A percentile compares a stretch with the other conserved stretches of the same genome.
phyloP scores from a whole-genome alignment of 2,113 vertebrate species.

The Scomber scombrus region DNA sequence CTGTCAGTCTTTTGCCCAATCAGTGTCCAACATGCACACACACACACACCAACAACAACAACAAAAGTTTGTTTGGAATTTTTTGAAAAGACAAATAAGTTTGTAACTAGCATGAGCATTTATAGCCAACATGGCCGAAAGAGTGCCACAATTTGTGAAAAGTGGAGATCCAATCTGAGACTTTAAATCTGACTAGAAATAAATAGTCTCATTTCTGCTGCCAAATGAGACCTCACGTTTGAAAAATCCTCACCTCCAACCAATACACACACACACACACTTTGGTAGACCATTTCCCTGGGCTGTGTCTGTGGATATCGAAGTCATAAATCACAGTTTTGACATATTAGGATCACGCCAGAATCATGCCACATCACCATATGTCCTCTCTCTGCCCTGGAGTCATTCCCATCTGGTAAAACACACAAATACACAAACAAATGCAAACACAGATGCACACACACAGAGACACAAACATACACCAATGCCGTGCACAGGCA shows the following conservation, averaged over 20 bases:
- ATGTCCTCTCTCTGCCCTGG: conserved; percentile 63
- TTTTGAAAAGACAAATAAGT: neutral
- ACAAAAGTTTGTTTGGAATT: neutral
- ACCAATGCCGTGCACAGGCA: neutral
- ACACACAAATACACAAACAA: conserved; percentile 20
- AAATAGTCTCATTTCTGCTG: neutral
- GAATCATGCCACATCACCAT: conserved; percentile 74
- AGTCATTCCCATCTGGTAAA: conserved; percentile 70
- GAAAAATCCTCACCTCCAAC: neutral
- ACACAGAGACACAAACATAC: conserved; percentile 10
- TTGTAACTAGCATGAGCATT: neutral
- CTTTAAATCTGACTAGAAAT: neutral
- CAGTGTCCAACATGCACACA: conserved; percentile 26
- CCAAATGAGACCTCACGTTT: conserved; percentile 7
- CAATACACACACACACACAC: neutral
- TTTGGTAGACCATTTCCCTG: neutral
- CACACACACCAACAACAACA: neutral
- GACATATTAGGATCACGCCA: conserved; percentile 70
- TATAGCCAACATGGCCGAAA: neutral
- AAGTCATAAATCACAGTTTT: conserved; percentile 76
- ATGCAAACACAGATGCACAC: conserved; percentile 24
- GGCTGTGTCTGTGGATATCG: conserved; percentile 40
- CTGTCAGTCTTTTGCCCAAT: conserved; percentile 33
- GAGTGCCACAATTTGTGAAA: neutral
- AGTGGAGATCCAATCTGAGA: too few relatives aligned